phyloP scores from a whole-genome alignment of 2,113 vertebrate species.

The Pteronura brasiliensis region DNA sequence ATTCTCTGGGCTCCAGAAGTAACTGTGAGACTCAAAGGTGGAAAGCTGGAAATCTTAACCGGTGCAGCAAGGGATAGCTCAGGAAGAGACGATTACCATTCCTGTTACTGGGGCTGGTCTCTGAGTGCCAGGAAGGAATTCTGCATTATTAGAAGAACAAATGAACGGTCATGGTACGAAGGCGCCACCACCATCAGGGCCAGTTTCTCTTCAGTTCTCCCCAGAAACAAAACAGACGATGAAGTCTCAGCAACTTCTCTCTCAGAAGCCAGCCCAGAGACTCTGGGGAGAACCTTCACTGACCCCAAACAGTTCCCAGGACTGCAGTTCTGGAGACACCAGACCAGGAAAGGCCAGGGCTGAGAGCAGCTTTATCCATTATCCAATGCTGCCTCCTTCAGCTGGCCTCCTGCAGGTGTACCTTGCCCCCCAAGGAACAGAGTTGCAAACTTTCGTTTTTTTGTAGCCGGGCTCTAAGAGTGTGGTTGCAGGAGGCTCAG shows the following conservation, averaged over 20 bases:
- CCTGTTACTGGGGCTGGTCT: background rate
- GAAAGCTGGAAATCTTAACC: background rate
- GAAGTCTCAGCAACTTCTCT: background rate
- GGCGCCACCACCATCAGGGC: background rate
- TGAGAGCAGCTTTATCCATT: background rate
- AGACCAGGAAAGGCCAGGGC: background rate
- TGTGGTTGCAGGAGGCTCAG: background rate
- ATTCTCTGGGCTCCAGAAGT: background rate
- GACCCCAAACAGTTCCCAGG: background rate
- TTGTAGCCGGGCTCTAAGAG: background rate
- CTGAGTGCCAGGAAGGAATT: background rate
- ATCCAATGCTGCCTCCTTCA: constrained; percentile 57
- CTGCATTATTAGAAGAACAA: background rate
- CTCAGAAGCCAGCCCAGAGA: background rate
- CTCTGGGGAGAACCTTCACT: background rate
- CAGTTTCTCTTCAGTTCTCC: background rate
- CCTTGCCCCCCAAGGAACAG: background rate
- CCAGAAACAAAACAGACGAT: background rate
- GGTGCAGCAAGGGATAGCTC: background rate
- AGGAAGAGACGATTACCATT: background rate
- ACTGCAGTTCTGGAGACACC: background rate
- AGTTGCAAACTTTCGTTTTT: accelerated
- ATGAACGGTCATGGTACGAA: accelerated
- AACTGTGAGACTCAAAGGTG: background rate
- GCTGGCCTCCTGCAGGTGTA: constrained; percentile 30